Evolutionary conservation across 2,797 vertebrate genomes (phyloP), one percentile per base, ranked within the genome.

Genomic region (Acestrorhynchus altus): DNA sequence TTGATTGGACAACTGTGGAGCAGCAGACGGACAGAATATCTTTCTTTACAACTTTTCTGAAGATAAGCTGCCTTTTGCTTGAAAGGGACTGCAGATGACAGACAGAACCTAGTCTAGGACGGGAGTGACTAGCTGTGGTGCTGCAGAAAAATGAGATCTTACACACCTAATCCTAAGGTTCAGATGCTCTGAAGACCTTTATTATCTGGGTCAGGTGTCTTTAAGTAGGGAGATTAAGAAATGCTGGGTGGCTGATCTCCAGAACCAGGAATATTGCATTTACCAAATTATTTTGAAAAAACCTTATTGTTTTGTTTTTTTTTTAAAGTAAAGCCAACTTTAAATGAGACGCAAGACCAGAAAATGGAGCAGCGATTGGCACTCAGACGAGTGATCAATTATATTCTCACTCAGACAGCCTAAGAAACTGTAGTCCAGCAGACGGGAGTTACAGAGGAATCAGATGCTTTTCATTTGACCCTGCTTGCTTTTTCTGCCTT

Each of bases 11-110:
- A 22, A 66, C 52, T 7, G 28, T 68, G 15, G 64, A 35, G 70
- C 73, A 72, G 68, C 80, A 69, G 70, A 77, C 69, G 56, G 60
- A 63, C 26, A 69, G 47, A 15, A 28, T 54, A 77, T 66, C 66
- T 59, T 44, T 72, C 54, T 74, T 56, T 56, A 56, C 15, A 26
- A 63, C 61, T 49, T 15, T 35, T 76, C 63, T 73, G 79, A 16
- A 46, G 47, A 73, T 20, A 46, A 67, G 16, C 22, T 22, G n/a
- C 24, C 20, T 8, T 28, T 7, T 28, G 22, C 44, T 67, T 3
- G 1, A 35, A 1, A 8, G 16, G 6, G 28, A 60, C n/a, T 8
- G 15, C 4, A 15, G 11, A 28, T 12, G 10, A 26, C 28, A 22
- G 7, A 39, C 1, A 61, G 8, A 39, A n/a, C 15, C 22, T 12